A percentile compares a stretch with the other conserved stretches of the same genome.
These are phyloP conservation scores for Anoplophora glabripennis DNA, from an alignment of 1,140 invertebrate genomes.

Conservation along the genomic window DNA sequence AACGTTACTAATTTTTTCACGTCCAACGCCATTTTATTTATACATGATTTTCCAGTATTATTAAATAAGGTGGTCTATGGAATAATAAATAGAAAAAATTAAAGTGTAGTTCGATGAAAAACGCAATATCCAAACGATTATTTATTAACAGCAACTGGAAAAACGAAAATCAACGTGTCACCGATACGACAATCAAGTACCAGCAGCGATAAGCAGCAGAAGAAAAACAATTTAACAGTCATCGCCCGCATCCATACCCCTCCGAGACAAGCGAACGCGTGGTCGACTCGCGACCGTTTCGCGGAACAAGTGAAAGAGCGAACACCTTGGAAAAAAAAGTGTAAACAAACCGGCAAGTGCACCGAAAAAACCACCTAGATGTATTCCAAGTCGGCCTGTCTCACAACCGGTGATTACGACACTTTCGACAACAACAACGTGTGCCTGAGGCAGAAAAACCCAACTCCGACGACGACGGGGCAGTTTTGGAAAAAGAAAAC, in stretches of 20 bases:
- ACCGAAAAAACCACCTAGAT: conserved; percentile 2
- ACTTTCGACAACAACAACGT: conserved; percentile 22
- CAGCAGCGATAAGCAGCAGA: background rate
- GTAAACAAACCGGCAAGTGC: background rate
- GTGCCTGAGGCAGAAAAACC: conserved; percentile 9
- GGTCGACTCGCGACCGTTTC: background rate
- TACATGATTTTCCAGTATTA: no score
- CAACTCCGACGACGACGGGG: background rate
- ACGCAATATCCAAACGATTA: no score
- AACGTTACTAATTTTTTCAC: no score
- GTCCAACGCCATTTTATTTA: no score
- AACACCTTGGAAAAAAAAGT: background rate
- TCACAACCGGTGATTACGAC: conserved; percentile 2
- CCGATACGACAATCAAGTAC: no score
- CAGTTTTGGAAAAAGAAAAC: conserved; percentile 7
- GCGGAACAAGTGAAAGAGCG: background rate
- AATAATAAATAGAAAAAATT: no score
- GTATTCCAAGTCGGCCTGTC: conserved; percentile 15
- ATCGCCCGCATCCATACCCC: no score
- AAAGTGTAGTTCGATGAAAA: no score
- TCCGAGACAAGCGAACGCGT: no score
- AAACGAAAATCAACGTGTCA: no score
- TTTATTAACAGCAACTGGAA: no score
- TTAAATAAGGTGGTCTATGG: no score
- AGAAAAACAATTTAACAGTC: background rate